A percentile compares a stretch with the other conserved stretches of the same genome.
phyloP scores from a whole-genome alignment of 2,113 vertebrate species.

The Rhinichthys klamathensis region DNA sequence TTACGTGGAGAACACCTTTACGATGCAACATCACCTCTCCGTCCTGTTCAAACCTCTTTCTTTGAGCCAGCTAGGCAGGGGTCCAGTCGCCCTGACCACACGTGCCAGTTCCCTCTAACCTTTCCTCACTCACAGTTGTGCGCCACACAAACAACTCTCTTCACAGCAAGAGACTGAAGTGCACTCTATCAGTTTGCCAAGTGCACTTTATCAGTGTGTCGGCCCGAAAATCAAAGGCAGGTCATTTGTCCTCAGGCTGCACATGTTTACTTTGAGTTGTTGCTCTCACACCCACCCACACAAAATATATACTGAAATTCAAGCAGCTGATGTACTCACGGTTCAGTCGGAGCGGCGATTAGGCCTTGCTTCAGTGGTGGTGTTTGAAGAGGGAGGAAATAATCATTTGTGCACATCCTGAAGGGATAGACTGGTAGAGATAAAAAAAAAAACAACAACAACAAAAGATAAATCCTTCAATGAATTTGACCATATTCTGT shows the following conservation, averaged over 20 bases:
- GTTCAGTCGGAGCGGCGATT: constrained; percentile 13
- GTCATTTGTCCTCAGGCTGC: constrained; percentile 31
- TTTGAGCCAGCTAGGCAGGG: neutral
- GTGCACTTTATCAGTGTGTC: constrained; percentile 36
- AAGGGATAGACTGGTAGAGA: neutral
- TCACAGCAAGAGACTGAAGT: constrained; percentile 27
- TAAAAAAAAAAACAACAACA: neutral
- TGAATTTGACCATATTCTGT: neutral
- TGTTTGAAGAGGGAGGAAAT: constrained; percentile 30
- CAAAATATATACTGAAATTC: constrained; percentile 28
- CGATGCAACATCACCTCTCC: neutral
- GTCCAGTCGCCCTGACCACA: constrained; percentile 13
- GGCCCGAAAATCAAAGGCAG: constrained; percentile 42
- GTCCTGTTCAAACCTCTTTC: constrained; percentile 2
- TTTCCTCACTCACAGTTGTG: constrained; percentile 12
- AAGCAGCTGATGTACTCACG: neutral
- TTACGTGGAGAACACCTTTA: constrained; percentile 10
- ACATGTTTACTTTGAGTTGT: constrained; percentile 33
- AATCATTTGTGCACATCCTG: constrained; percentile 1
- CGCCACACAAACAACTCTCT: neutral
- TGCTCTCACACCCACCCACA: constrained; percentile 31
- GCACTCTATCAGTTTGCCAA: constrained; percentile 36
- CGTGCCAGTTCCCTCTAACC: constrained; percentile 4
- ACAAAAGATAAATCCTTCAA: neutral
- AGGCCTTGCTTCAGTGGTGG: constrained; percentile 20